Evolutionary conservation across 2,113 vertebrate genomes (phyloP).

Genomic region (Xyliphius kryptos): DNA sequence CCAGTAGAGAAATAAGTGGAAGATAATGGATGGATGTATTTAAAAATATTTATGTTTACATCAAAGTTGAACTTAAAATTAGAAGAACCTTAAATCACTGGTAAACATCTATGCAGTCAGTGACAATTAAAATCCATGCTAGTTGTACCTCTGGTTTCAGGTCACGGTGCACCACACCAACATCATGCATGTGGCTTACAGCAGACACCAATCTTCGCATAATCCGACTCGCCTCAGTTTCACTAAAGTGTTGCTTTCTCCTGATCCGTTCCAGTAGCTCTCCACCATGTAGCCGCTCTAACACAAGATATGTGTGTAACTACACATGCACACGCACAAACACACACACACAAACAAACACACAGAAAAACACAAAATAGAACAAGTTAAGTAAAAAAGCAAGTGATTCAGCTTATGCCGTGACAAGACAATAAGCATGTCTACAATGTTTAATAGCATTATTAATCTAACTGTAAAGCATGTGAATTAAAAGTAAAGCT

Average conservation of each 20-base stretch:
- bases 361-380: not conserved
- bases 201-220: slow-evolving; percentile 93
- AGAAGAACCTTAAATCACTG: too few relatives aligned
- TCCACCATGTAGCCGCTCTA: slow-evolving; percentile 90
- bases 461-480: too few relatives aligned
- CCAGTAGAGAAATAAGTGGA: too few relatives aligned
- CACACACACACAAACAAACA: not conserved
- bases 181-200: slow-evolving; percentile 97
- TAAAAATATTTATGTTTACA: too few relatives aligned
- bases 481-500: too few relatives aligned
- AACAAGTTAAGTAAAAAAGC: not conserved
- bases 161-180: slow-evolving; percentile 92
- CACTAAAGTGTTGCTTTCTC: slow-evolving; percentile 90
- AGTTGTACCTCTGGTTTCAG: slow-evolving; percentile 93
- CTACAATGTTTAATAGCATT: too few relatives aligned
- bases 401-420: not conserved
- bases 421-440: too few relatives aligned
- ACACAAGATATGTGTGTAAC: slow-evolving; percentile 91
- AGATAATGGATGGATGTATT: too few relatives aligned
- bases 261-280: slow-evolving; percentile 92
- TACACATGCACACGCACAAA: slow-evolving; percentile 45
- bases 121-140: too few relatives aligned
- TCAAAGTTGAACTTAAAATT: too few relatives aligned
- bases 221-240: slow-evolving; percentile 91
- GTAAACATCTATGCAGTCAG: too few relatives aligned